These are phyloP conservation scores for Zosterops borbonicus DNA, from an alignment of 2,113 vertebrate genomes.

Conservation along the genomic window DNA sequence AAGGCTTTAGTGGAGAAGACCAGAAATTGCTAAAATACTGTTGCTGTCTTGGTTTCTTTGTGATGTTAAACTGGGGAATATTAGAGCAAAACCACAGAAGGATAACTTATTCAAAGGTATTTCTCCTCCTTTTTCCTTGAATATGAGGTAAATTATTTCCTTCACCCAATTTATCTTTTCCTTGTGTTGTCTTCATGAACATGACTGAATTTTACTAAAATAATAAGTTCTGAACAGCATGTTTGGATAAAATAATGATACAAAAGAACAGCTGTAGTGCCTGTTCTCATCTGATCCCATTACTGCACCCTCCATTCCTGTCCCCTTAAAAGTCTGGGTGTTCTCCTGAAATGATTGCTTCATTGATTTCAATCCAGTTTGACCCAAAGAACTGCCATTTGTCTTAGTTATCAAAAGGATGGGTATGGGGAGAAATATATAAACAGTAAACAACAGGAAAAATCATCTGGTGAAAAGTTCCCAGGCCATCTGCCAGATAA, in stretches of 20 bases:
- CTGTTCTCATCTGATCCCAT: not conserved
- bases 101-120: not conserved
- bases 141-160: not conserved
- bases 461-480: not conserved
- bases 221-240: not conserved
- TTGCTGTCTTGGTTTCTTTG: not conserved
- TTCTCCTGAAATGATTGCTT: not conserved
- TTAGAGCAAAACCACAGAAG: not conserved
- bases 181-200: not conserved
- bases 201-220: not conserved
- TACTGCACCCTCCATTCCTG: not conserved
- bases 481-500: not conserved
- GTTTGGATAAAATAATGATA: not conserved
- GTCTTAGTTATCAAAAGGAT: not conserved
- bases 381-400: not conserved
- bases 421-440: not conserved
- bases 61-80: not conserved
- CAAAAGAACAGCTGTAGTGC: not conserved
- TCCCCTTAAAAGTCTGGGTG: not conserved
- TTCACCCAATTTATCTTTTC: not conserved
- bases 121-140: not conserved
- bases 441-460: not conserved
- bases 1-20: not conserved
- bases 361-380: not conserved
- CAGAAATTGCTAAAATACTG: not conserved